Evolutionary conservation across 2,888 invertebrate species (phyloP), one percentile per base, ranked within the genome.

Genomic region (Peribatodes rhomboidaria): DNA sequence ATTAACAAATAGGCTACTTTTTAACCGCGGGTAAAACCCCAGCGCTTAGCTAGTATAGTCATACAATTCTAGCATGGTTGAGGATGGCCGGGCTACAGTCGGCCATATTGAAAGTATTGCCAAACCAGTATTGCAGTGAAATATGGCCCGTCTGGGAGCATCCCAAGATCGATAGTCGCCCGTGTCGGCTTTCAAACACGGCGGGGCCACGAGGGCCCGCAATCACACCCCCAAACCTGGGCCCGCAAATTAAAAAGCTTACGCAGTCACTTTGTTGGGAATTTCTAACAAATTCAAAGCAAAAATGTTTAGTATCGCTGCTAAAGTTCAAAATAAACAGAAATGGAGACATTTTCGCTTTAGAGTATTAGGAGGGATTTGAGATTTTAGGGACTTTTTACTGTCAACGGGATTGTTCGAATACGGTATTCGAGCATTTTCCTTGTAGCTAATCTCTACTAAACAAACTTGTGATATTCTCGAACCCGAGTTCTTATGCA

Each of bases 241-340:
- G 47, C 16, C 47, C 47, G 47, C 62, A 66, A 68, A 66, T 66
- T 46, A 39, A 52, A 47, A 61, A 58, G 65, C 58, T 63, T 53
- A 59, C 50, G 33, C 62, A 53, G 59, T 56, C 59, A 66, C 66
- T 64, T 61, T 52, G 54, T 54, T 65, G 37, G 61, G 64, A 65
- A 65, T 60, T 65, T 35, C 44, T 54, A 59, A 59, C 59, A 42
- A 42, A 42, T 35, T 27, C 39, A 16, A 37, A 27, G 46, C 33
- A 59, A 50, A 50, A 31, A 47, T 54, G 53, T 59, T 61, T 57
- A 39, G 47, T 52, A 33, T 31, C 47, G 14, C 31, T 22, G 50
- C 16, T 14, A 27, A 27, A 20, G 47, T 42, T 42, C n/a, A 52
- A 50, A 59, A 11, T 49, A 27, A 14, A 49, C 13, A 41, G 47